Evolutionary conservation across 2,113 vertebrate species (phyloP).

Genomic region (Coptodon rendalli): DNA sequence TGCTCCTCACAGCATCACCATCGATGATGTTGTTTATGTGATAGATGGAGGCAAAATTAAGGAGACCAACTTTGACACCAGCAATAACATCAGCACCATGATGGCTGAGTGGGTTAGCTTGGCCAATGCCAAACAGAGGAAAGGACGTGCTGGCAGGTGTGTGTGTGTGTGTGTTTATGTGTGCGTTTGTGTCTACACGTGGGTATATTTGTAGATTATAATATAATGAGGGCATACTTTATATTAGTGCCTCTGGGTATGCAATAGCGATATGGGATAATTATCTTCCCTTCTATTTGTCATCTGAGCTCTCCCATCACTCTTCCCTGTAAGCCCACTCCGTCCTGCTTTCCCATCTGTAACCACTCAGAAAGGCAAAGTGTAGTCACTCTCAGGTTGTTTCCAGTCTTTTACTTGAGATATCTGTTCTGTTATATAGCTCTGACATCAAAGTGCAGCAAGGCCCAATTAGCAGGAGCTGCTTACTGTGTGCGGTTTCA

Average conservation of each 20-base stretch:
- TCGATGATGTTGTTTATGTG: slow-evolving; percentile 94
- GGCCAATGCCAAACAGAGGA: slow-evolving; percentile 96
- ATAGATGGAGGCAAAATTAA: slow-evolving; percentile 98
- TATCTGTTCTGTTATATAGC: slow-evolving; percentile 6
- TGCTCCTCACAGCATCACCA: slow-evolving; percentile 84
- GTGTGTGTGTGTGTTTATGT: neutral
- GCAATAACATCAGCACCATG: slow-evolving; percentile 98
- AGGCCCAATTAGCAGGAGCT: slow-evolving; percentile 45
- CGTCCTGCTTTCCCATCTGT: neutral
- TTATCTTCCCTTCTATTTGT: neutral
- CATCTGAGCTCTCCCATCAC: neutral
- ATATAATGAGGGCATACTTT: neutral
- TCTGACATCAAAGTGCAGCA: slow-evolving; percentile 31
- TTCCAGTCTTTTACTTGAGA: slow-evolving; percentile 8
- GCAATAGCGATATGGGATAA: neutral
- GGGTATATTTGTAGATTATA: neutral
- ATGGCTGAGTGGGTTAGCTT: slow-evolving; percentile 95
- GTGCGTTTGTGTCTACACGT: neutral
- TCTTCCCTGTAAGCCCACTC: neutral
- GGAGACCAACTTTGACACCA: slow-evolving; percentile 94
- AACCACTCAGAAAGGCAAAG: slow-evolving; percentile 3
- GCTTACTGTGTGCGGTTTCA: slow-evolving; percentile 10
- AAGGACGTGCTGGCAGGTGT: slow-evolving; percentile 88
- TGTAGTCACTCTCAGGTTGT: slow-evolving; percentile 1
- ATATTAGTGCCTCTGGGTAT: neutral